phyloP scores from a whole-genome alignment of 2,113 vertebrate genomes.

The Chaetops frenatus region DNA sequence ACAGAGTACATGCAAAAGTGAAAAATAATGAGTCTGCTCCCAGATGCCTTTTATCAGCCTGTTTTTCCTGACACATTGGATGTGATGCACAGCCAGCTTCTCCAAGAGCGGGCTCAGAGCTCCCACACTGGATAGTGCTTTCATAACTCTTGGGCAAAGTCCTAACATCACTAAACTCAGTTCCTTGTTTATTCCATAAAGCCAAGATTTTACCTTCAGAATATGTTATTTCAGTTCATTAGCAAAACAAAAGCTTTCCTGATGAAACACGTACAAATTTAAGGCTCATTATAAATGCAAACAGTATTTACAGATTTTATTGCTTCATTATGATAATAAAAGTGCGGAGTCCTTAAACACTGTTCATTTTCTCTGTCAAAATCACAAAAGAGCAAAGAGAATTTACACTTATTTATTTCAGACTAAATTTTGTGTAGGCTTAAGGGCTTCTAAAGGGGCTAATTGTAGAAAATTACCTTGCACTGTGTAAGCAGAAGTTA shows the following conservation, averaged over 20 bases:
- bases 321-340: not conserved
- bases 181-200: not conserved
- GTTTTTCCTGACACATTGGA: not conserved
- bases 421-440: not conserved
- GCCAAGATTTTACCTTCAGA: not conserved
- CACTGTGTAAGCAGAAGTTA: not conserved
- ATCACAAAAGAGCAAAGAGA: not conserved
- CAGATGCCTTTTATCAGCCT: constrained; percentile 9
- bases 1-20: not conserved
- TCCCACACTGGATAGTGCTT: not conserved
- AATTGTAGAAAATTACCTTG: constrained; percentile 23
- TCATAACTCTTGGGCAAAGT: not conserved
- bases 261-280: not conserved
- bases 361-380: not conserved
- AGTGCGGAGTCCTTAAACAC: not conserved
- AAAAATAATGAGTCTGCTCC: not conserved
- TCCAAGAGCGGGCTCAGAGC: not conserved
- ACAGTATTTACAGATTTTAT: not conserved
- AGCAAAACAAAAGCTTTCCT: not conserved
- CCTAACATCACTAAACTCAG: not conserved
- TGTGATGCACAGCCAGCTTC: not conserved
- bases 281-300: not conserved
- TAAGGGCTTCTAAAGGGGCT: not conserved
- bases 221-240: not conserved
- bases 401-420: not conserved